phyloP scores from a whole-genome alignment of 2,888 invertebrate species.

The Saturnia pavonia region DNA sequence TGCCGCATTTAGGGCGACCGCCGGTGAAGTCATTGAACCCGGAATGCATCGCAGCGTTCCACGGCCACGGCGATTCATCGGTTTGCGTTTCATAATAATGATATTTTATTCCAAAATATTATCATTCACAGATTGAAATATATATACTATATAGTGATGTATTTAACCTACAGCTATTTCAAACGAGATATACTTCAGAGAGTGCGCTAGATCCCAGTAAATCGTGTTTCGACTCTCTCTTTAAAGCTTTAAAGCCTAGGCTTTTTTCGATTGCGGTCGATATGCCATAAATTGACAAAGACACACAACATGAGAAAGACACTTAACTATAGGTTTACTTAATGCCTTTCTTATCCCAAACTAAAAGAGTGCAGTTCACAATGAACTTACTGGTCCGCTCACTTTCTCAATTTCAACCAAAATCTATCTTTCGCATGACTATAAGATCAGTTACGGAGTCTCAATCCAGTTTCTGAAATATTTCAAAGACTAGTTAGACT shows the following conservation, averaged over 20 bases:
- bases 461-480: too few relatives aligned
- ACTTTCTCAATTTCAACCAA: too few relatives aligned
- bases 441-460: too few relatives aligned
- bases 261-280: neutral
- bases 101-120: neutral
- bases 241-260: neutral
- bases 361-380: too few relatives aligned
- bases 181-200: neutral
- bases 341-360: neutral
- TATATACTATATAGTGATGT: neutral
- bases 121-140: neutral
- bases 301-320: too few relatives aligned
- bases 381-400: too few relatives aligned
- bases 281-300: neutral
- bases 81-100: conserved; percentile 4
- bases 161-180: neutral
- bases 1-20: conserved; percentile 23
- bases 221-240: neutral
- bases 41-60: conserved; percentile 34
- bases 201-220: neutral
- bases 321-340: neutral
- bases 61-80: conserved; percentile 35
- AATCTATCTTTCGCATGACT: too few relatives aligned
- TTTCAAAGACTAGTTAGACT: too few relatives aligned
- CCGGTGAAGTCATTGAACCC: conserved; percentile 32